Conservation (phyloP, 2,888 invertebrate species). For the Alviniconcha strummeri region DNA sequence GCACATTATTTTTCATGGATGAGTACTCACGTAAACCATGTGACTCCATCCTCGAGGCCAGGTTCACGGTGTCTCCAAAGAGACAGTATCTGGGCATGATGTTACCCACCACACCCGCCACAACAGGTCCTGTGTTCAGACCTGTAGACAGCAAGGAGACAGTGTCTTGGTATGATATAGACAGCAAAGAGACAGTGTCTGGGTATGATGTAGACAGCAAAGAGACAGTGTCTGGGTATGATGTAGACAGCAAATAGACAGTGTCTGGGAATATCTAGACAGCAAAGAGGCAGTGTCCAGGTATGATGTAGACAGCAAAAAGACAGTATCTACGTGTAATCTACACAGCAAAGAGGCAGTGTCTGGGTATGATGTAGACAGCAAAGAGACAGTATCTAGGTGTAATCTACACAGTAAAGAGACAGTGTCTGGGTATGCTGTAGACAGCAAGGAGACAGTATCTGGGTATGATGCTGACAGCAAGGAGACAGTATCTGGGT, state of each 20-base stretch:
- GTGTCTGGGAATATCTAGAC: neutral
- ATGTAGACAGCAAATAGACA: neutral
- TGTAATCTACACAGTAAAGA: neutral
- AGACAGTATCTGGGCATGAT: too few relatives aligned
- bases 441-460: neutral
- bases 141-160: conserved; percentile 39
- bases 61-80: conserved; percentile 1
- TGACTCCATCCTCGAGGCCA: conserved; percentile 10
- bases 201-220: conserved; percentile 21
- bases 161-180: too few relatives aligned
- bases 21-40: neutral
- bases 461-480: neutral
- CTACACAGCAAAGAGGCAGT: neutral
- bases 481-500: conserved; percentile 2
- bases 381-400: conserved; percentile 7
- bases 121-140: conserved; percentile 58
- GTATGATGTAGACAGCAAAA: neutral
- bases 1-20: too few relatives aligned
- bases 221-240: neutral
- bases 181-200: too few relatives aligned
- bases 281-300: neutral
- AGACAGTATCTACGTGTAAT: too few relatives aligned
- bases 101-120: conserved; percentile 62
- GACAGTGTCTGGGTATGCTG: neutral
- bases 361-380: neutral